These are phyloP conservation scores for Pharmacophagus antenor DNA, from an alignment of 2,888 invertebrate genomes.

Conservation along the genomic window DNA sequence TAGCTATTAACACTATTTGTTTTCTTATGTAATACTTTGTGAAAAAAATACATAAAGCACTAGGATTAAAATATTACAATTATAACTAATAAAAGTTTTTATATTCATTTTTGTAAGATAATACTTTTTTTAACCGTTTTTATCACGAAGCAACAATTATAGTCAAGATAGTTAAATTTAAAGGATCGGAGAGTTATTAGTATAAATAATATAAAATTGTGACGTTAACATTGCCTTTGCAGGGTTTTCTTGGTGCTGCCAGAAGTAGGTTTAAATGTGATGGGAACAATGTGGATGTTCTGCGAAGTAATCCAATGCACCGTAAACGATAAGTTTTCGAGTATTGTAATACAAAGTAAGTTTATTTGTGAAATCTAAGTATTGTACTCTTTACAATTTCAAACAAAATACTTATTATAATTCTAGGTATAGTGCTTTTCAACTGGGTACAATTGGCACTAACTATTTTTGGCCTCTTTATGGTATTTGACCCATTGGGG, in stretches of 20 bases:
- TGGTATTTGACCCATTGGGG: constrained; percentile 92
- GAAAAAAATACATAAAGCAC: no score
- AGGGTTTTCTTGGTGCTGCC: constrained; percentile 88
- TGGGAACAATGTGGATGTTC: constrained; percentile 92
- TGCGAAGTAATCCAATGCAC: constrained; percentile 85
- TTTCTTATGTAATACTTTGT: no score
- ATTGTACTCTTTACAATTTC: not conserved
- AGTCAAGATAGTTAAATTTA: no score
- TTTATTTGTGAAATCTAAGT: not conserved
- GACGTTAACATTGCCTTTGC: constrained; percentile 44
- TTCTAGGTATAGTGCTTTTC: constrained; percentile 86
- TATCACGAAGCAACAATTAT: no score
- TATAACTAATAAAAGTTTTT: no score
- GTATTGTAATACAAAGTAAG: constrained; percentile 86
- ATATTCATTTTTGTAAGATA: no score
- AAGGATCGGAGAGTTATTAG: constrained; percentile 2
- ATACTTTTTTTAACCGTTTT: not conserved
- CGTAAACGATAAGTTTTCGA: constrained; percentile 84
- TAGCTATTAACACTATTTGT: no score
- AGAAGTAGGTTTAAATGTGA: constrained; percentile 88
- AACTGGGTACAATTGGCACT: constrained; percentile 90
- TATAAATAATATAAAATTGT: constrained; percentile 14
- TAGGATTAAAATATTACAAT: no score
- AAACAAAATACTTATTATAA: not conserved
- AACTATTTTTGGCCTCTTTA: constrained; percentile 86